Evolutionary conservation across 2,797 vertebrate genomes (phyloP).

Genomic region (Gephyroberyx darwinii): DNA sequence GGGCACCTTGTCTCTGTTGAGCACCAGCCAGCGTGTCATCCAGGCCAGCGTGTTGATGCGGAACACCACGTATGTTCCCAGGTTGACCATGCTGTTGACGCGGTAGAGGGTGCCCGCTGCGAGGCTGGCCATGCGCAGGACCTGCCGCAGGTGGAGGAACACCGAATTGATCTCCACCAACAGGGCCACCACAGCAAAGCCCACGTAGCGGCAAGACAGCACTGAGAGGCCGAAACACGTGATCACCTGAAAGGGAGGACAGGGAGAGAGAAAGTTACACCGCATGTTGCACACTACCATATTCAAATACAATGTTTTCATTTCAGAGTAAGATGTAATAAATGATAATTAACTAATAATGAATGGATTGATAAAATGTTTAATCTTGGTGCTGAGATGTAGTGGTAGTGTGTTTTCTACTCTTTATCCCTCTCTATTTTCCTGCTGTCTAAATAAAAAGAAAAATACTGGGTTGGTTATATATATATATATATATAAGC

Average conservation of each 20-base stretch:
- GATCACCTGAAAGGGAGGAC: slow-evolving; percentile 85
- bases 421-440: too few relatives aligned
- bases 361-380: too few relatives aligned
- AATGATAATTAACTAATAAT: too few relatives aligned
- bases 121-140: slow-evolving; percentile 86
- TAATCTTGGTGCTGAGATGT: too few relatives aligned
- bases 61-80: slow-evolving; percentile 92
- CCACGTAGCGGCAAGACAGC: slow-evolving; percentile 83
- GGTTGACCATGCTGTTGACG: slow-evolving; percentile 88
- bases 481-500: too few relatives aligned
- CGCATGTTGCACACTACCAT: neutral
- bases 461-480: too few relatives aligned
- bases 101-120: slow-evolving; percentile 80
- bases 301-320: neutral
- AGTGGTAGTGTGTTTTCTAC: too few relatives aligned
- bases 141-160: slow-evolving; percentile 89
- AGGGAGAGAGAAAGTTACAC: neutral
- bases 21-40: slow-evolving; percentile 92
- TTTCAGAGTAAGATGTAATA: too few relatives aligned
- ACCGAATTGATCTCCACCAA: slow-evolving; percentile 93
- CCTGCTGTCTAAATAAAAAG: too few relatives aligned
- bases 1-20: slow-evolving; percentile 86
- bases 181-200: slow-evolving; percentile 89
- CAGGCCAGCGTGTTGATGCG: slow-evolving; percentile 91
- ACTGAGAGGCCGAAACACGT: slow-evolving; percentile 88